These are phyloP conservation scores for Onychomys leucogaster DNA, from an alignment of 2,797 vertebrate genomes.

Conservation along the genomic window DNA sequence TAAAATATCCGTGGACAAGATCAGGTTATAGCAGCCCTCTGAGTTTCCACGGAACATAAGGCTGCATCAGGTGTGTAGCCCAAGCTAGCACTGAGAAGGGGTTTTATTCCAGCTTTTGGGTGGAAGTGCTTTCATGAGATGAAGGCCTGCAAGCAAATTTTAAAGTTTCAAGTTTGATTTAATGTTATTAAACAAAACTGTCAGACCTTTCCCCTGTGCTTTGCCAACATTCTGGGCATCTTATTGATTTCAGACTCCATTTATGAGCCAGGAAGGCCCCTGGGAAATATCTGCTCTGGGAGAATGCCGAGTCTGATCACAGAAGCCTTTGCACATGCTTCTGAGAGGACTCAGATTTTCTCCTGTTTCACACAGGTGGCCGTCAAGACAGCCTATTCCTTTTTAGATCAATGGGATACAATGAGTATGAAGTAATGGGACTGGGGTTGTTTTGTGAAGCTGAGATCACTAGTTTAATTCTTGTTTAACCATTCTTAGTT, in stretches of 20 bases:
- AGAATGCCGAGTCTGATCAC: background rate
- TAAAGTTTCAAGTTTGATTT: background rate
- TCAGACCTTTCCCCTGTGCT: background rate
- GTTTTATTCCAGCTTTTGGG: background rate
- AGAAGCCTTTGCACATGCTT: background rate
- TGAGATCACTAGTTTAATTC: background rate
- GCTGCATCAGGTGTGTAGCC: background rate
- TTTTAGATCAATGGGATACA: background rate
- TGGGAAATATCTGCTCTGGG: background rate
- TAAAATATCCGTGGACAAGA: background rate
- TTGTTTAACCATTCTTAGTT: background rate
- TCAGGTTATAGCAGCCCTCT: background rate
- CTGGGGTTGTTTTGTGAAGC: background rate
- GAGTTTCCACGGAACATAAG: background rate
- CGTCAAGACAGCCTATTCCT: background rate
- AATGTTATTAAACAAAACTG: background rate
- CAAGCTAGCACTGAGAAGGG: background rate
- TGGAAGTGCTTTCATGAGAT: background rate
- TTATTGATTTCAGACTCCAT: slow-evolving; percentile 30
- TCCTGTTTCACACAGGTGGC: background rate
- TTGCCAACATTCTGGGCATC: background rate
- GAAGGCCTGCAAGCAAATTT: background rate
- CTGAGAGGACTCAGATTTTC: background rate
- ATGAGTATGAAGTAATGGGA: background rate
- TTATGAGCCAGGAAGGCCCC: background rate